Evolutionary conservation across 2,888 invertebrate species (phyloP).

Genomic region (Vanessa cardui): DNA sequence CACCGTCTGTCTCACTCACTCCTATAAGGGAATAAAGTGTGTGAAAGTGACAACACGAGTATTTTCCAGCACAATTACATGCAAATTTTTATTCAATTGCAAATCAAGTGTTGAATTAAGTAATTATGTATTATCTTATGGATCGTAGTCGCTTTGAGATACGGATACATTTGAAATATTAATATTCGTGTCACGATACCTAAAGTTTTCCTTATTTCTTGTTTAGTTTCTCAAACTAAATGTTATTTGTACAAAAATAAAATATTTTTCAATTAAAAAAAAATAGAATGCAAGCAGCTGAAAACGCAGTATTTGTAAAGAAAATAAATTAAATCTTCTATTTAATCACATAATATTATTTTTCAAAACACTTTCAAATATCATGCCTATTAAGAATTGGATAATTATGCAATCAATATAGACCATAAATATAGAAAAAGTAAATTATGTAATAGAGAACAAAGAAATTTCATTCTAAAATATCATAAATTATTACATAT

Average conservation of each 20-base stretch:
- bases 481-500: not conserved
- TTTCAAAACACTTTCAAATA: no score
- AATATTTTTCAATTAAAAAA: no score
- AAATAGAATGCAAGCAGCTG: no score
- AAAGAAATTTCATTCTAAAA: not conserved
- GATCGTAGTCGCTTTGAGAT: not conserved
- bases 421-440: no score
- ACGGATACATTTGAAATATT: not conserved
- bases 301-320: no score
- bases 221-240: not conserved
- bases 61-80: constrained; percentile 69
- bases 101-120: constrained; percentile 75
- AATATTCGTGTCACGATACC: not conserved
- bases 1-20: constrained; percentile 59
- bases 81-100: constrained; percentile 79
- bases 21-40: constrained; percentile 44
- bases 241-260: no score
- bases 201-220: not conserved
- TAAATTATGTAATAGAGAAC: not conserved
- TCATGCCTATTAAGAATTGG: no score
- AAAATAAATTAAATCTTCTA: no score
- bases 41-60: constrained; percentile 55
- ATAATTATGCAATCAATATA: no score
- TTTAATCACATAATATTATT: no score
- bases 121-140: constrained; percentile 69